Base-by-base conservation (phyloP, 2,113 vertebrate genomes). In the Rhombomys opimus region DNA sequence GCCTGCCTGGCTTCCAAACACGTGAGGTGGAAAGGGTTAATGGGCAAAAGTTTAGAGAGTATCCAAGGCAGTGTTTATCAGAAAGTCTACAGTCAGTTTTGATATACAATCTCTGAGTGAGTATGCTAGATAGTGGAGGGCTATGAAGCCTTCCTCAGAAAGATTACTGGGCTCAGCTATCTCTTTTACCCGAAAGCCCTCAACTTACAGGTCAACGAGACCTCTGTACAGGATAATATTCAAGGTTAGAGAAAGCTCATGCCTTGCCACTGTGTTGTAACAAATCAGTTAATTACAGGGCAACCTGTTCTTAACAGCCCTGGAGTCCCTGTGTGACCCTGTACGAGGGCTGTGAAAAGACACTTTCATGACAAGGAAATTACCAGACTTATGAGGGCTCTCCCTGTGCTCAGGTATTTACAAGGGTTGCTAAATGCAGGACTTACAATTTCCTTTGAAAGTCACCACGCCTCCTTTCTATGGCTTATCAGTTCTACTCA, bases 241-340 rank as follows among this genome's bases (percentile, higher is more conserved):
- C 96, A 98, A 96, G 97, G 97, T 97, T 96, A 97, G 77, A 96
- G 97, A 95, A 97, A 96, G 73, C 86, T 81, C 73, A 35, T 94
- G 82, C 90, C 87, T 97, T 95, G 75, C 90, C 80, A 93, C 81
- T 89, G 77, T 91, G 94, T 87, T 94, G 95, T 87, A 96, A 88
- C 96, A 97, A 95, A 96, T 96, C 96, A 97, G 97, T 97, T 96
- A 98, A 97, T 96, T 97, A 93, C 59, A 94, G 95, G 78, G 57
- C 94, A 97, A 93, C 94, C 91, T 97, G 96, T 95, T 87, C 94
- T 89, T 91, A 97, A 96, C 92, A 95, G 50, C 38, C 95, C 95
- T 96, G 50, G 57, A 96, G 93, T 95, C 81, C 91, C 78, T 78
- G 30, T 57, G 87, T 98, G 96, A 96, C 96, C 97, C 97, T 97